Base-by-base conservation (phyloP, 2,888 invertebrate species). In the Papilio elwesi region DNA sequence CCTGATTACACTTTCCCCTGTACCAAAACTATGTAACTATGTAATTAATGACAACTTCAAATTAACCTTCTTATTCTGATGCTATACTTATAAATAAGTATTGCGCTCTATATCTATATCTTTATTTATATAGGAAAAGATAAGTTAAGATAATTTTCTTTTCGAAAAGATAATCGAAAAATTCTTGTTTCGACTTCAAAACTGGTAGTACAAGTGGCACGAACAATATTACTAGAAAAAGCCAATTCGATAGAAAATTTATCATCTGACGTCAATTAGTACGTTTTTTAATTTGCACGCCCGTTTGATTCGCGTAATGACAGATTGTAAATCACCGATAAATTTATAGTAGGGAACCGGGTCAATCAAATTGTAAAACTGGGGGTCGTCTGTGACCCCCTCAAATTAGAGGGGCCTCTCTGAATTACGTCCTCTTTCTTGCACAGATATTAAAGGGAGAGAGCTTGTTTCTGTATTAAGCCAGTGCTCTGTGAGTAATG, bases 361-460 rank as follows among this genome's bases (percentile, higher is more conserved):
- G 82, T 83, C 85, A 85, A 84, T 86, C 83, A 85, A 85, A 86
- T 81, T 83, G 83, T 79, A 79, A 82, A 81, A 80, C 81, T 76
- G 78, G 78, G 78, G 77, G 77, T 76, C 76, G 78, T 77, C 77
- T 74, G 78, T 77, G 81, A 79, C 80, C 79, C 77, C 80, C 77
- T 77, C 78, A 82, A 83, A 82, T 82, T 82, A 81, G 80, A 81
- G 78, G 78, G 80, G 80, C 79, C 81, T 78, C 77, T 75, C 75
- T 78, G 80, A 84, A 82, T 83, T 82, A 82, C 81, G 80, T 78
- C 77, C 80, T 81, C 80, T 81, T 82, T 79, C 85, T 81, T 83
- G 78, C 79, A 80, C 81, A 80, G 77, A 83, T 83, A 82, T 84
- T 82, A 83, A 82, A 79, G 77, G 62, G 69, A 77, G 66, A 73